Percentiles rank a stretch among this genome's conserved stretches.
Conservation (phyloP, 2,113 vertebrate species). For the Forbesichthys agassizii region DNA sequence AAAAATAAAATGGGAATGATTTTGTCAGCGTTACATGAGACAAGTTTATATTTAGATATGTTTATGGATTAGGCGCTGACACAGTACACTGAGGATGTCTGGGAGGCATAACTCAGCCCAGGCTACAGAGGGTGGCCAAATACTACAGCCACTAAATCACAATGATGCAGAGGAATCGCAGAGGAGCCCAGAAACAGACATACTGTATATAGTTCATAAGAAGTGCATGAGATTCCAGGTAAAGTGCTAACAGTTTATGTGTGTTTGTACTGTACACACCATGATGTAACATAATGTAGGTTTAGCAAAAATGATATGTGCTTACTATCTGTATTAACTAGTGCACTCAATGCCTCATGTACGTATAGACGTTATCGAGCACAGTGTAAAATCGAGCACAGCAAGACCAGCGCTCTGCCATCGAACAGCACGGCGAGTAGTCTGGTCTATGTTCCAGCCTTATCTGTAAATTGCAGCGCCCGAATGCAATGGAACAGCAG, state of each 20-base stretch:
- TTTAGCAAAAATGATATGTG: no score
- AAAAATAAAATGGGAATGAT: conserved; percentile 62
- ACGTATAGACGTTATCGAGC: no score
- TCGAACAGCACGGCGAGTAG: no score
- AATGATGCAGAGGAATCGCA: conserved; percentile 5
- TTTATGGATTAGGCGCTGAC: conserved; percentile 71
- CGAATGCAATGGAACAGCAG: no score
- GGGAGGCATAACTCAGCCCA: conserved; percentile 61
- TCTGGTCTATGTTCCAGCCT: no score
- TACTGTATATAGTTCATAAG: conserved; percentile 34
- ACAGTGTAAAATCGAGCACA: no score
- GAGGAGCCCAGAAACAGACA: conserved; percentile 24
- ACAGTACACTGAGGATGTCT: conserved; percentile 66
- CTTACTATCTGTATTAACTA: no score
- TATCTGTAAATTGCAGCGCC: no score
- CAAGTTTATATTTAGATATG: conserved; percentile 75
- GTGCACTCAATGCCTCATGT: no score
- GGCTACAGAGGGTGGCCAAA: conserved; percentile 54
- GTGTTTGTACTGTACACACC: no score
- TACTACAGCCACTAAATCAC: conserved; percentile 57
- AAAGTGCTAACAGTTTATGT: background rate
- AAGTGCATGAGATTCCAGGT: background rate
- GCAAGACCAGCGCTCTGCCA: no score
- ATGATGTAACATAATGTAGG: no score
- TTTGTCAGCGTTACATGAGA: conserved; percentile 70